Evolutionary conservation across 2,888 invertebrate species (phyloP).

Genomic region (Hemithea aestivaria): DNA sequence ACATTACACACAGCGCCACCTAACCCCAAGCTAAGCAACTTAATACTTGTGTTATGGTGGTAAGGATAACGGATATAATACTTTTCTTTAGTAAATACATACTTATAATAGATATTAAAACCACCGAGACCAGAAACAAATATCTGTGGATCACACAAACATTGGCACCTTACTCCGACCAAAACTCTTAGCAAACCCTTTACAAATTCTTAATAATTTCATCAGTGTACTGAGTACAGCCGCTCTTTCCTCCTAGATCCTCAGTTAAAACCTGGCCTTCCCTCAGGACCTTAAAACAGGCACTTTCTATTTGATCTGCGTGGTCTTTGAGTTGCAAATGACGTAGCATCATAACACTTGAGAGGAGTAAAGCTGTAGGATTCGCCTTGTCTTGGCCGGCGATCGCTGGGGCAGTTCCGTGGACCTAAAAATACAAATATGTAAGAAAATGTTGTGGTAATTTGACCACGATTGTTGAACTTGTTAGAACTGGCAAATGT

Average conservation of each 20-base stretch:
- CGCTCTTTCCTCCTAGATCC: slow-evolving; percentile 95
- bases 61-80: too few relatives aligned
- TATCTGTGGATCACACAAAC: too few relatives aligned
- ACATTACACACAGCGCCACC: too few relatives aligned
- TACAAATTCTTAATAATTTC: slow-evolving; percentile 83
- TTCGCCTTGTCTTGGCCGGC: slow-evolving; percentile 98
- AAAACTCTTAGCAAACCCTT: slow-evolving; percentile 7
- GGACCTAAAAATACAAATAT: slow-evolving; percentile 91
- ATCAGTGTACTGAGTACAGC: slow-evolving; percentile 95
- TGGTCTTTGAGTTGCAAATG: slow-evolving; percentile 88
- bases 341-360: slow-evolving; percentile 98
- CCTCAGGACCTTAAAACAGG: slow-evolving; percentile 92
- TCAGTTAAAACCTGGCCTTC: slow-evolving; percentile 91
- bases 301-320: slow-evolving; percentile 88
- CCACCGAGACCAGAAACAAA: too few relatives aligned
- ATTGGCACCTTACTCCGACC: slow-evolving; percentile 5
- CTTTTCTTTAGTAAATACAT: too few relatives aligned
- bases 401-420: slow-evolving; percentile 98
- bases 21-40: too few relatives aligned
- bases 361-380: slow-evolving; percentile 97
- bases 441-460: too few relatives aligned
- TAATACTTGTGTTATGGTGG: too few relatives aligned
- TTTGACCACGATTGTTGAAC: too few relatives aligned
- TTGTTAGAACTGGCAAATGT: too few relatives aligned
- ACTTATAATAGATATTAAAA: too few relatives aligned